These are phyloP conservation scores for Agapornis canus DNA, from an alignment of 2,797 vertebrate species.

Conservation along the genomic window DNA sequence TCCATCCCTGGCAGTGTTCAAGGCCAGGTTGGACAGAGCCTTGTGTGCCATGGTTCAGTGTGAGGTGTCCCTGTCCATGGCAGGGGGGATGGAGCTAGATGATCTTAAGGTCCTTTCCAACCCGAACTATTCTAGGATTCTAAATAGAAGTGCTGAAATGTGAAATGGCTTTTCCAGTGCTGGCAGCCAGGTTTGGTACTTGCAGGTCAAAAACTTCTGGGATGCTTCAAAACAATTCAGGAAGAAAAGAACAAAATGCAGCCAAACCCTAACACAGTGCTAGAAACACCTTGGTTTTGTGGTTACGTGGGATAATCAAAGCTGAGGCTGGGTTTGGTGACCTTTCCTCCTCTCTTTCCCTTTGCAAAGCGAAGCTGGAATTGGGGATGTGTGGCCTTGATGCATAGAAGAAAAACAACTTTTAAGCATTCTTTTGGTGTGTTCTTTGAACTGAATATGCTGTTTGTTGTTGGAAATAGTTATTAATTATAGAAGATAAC, in stretches of 20 bases:
- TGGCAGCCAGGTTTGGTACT: slow-evolving; percentile 41
- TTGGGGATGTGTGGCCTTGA: not conserved
- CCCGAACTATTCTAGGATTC: too few relatives aligned
- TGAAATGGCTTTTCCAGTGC: slow-evolving; percentile 58
- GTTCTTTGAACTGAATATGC: not conserved
- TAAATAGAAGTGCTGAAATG: slow-evolving; percentile 44
- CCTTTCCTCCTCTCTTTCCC: not conserved
- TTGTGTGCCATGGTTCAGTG: too few relatives aligned
- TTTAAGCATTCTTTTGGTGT: not conserved
- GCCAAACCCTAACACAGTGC: not conserved
- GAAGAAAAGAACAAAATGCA: not conserved
- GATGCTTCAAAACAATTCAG: slow-evolving; percentile 23
- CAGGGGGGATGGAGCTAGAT: too few relatives aligned
- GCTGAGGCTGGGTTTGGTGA: not conserved
- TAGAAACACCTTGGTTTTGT: not conserved
- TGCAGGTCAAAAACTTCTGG: not conserved
- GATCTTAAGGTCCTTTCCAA: too few relatives aligned
- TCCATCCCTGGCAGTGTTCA: too few relatives aligned
- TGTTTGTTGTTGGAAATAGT: not conserved
- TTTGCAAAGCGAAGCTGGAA: not conserved
- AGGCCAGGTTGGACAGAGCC: too few relatives aligned
- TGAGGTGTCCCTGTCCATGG: too few relatives aligned
- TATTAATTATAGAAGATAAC: slow-evolving; percentile 10
- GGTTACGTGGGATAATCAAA: not conserved
- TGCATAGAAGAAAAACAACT: not conserved